These are phyloP conservation scores for Pomatostomus ruficeps DNA, from an alignment of 2,113 vertebrate species.

Conservation along the genomic window DNA sequence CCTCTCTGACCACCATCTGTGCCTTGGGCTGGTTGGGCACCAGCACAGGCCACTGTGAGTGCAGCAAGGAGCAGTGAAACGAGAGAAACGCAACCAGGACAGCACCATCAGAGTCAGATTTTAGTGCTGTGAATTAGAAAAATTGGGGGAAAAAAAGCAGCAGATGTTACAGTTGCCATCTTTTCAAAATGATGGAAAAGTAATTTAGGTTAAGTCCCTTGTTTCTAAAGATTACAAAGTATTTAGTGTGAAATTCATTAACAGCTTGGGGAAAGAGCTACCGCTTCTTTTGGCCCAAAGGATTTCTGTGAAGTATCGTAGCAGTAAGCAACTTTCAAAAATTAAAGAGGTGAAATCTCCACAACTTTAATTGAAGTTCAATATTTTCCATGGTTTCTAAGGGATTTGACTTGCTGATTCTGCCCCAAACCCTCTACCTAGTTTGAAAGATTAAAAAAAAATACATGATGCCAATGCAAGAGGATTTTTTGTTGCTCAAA, in stretches of 20 bases:
- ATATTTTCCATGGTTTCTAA: background rate
- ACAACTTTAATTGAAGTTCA: background rate
- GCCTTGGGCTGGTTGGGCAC: background rate
- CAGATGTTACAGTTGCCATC: background rate
- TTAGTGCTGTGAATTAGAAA: background rate
- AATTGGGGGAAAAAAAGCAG: background rate
- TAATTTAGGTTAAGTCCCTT: background rate
- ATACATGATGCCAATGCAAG: background rate
- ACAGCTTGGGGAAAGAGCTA: background rate
- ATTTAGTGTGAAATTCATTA: conserved; percentile 33
- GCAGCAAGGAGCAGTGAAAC: background rate
- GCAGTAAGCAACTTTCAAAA: conserved; percentile 28
- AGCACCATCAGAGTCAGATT: background rate
- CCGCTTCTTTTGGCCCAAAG: background rate
- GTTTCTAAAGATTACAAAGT: background rate
- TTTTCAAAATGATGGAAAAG: background rate
- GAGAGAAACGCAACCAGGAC: background rate
- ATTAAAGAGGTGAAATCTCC: background rate
- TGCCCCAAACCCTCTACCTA: background rate
- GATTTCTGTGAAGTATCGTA: background rate
- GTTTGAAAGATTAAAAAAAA: background rate
- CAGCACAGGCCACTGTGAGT: background rate
- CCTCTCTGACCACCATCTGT: conserved; percentile 8
- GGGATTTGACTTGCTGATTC: background rate
- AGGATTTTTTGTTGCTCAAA: background rate